A percentile compares a stretch with the other conserved stretches of the same genome.
phyloP scores from a whole-genome alignment of 2,113 vertebrate species.

The Mormyrus lacerda region DNA sequence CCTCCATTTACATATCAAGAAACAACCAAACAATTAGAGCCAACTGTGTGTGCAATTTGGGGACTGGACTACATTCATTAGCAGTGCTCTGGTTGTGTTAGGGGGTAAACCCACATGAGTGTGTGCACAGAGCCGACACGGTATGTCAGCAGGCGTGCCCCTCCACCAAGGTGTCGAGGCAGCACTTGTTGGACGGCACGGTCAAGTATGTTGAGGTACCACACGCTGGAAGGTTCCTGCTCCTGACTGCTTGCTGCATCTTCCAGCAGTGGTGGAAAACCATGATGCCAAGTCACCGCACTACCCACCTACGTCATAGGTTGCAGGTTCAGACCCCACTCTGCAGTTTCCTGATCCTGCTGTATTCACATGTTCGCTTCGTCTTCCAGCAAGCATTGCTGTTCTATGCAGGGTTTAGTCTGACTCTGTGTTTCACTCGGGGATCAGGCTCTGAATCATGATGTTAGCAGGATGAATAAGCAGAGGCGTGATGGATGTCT shows the following conservation, averaged over 20 bases:
- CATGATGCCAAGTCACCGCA: not conserved
- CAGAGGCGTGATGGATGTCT: not conserved
- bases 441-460: not conserved
- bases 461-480: not conserved
- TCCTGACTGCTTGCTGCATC: not conserved
- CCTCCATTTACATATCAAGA: slow-evolving; percentile 15
- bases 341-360: not conserved
- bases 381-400: not conserved
- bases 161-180: not conserved
- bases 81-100: not conserved
- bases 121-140: not conserved
- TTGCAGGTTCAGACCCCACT: not conserved
- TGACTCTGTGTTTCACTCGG: not conserved
- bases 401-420: not conserved
- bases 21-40: not conserved
- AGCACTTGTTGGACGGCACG: not conserved
- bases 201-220: not conserved
- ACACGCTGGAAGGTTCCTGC: not conserved
- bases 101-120: not conserved
- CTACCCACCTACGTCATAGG: not conserved
- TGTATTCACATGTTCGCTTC: not conserved
- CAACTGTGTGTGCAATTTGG: not conserved
- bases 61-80: slow-evolving; percentile 6
- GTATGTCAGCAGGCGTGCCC: not conserved
- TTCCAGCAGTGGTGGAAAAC: not conserved